phyloP scores from a whole-genome alignment of 2,888 invertebrate species.

The Machimus rusticus region DNA sequence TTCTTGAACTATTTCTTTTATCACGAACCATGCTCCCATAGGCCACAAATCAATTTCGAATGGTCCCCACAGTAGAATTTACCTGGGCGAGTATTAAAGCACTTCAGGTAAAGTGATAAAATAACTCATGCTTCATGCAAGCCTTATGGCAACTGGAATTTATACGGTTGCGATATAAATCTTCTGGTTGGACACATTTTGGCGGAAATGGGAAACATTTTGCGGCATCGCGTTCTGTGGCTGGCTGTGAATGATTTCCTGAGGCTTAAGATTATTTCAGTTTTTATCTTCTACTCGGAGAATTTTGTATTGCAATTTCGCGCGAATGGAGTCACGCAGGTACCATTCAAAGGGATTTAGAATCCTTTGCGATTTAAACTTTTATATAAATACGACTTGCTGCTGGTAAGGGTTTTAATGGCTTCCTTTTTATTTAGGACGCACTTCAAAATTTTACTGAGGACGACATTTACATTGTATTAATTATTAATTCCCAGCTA shows the following conservation, averaged over 20 bases:
- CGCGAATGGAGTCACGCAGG: background rate
- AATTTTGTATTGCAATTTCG: constrained; percentile 3
- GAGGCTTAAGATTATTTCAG: constrained; percentile 27
- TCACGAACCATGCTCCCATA: background rate
- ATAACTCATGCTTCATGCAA: constrained; percentile 28
- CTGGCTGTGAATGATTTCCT: constrained; percentile 15
- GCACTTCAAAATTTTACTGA: background rate
- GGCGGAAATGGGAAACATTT: constrained; percentile 25
- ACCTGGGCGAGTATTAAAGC: background rate
- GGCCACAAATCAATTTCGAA: constrained; percentile 21
- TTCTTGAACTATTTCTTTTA: background rate
- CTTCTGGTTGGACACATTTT: constrained; percentile 28
- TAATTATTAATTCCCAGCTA: background rate
- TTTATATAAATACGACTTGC: background rate
- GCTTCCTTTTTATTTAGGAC: background rate
- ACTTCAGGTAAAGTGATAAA: constrained; percentile 15
- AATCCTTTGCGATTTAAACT: constrained; percentile 14
- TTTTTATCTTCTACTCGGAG: background rate
- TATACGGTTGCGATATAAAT: constrained; percentile 3
- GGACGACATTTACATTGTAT: background rate
- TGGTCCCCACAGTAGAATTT: background rate
- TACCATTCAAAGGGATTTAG: background rate
- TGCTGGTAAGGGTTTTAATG: background rate
- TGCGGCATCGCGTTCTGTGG: background rate
- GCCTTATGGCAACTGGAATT: constrained; percentile 26